Conservation (phyloP, 2,888 invertebrate genomes). For the Cryptosula pallasiana region DNA sequence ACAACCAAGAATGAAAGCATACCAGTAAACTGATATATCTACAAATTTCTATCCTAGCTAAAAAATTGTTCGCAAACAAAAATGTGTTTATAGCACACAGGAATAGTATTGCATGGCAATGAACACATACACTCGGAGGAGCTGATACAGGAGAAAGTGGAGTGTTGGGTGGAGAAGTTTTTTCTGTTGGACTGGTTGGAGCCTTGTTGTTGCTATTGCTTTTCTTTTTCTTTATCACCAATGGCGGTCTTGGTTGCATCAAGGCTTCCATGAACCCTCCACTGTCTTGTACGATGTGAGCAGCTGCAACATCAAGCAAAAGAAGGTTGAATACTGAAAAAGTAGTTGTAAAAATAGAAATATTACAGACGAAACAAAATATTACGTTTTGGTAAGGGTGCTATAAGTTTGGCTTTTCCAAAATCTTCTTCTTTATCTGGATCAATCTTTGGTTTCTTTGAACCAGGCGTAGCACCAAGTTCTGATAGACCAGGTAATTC, state of each 20-base stretch:
- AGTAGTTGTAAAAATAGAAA: too few relatives aligned
- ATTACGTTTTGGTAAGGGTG: constrained; percentile 87
- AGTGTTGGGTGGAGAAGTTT: constrained; percentile 15
- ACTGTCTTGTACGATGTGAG: constrained; percentile 67
- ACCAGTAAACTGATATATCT: not conserved
- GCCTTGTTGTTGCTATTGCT: not conserved
- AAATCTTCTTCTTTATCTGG: constrained; percentile 25
- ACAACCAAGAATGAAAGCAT: not conserved
- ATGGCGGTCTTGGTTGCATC: constrained; percentile 63
- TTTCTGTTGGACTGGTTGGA: constrained; percentile 10
- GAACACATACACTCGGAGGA: constrained; percentile 9
- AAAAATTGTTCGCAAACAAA: not conserved
- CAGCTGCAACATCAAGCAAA: too few relatives aligned
- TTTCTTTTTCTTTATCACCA: constrained; percentile 60
- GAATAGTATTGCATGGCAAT: not conserved
- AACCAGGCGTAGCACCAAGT: not conserved
- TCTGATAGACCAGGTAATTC: not conserved
- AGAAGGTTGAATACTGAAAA: too few relatives aligned
- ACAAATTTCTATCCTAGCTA: not conserved
- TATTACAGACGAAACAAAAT: constrained; percentile 13
- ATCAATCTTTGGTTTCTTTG: constrained; percentile 49
- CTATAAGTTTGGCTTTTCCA: constrained; percentile 73
- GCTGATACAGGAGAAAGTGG: constrained; percentile 6
- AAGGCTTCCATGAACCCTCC: constrained; percentile 90
- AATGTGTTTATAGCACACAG: not conserved